Conservation (phyloP, 2,888 invertebrate species). For the Archips xylosteana region DNA sequence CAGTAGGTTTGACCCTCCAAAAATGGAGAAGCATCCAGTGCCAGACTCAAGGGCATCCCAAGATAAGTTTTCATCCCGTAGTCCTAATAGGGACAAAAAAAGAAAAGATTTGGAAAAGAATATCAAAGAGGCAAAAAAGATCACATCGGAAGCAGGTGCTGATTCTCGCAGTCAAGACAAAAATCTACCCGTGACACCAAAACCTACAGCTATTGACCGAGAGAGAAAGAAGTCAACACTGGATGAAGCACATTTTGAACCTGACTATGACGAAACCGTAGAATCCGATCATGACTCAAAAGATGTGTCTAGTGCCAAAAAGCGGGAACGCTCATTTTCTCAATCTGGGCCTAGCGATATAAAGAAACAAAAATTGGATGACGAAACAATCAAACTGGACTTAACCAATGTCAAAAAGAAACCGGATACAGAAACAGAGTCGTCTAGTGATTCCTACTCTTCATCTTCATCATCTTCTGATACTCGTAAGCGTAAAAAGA, state of each 20-base stretch:
- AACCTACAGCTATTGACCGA: slow-evolving; percentile 61
- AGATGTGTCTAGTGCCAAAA: slow-evolving; percentile 73
- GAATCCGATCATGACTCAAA: slow-evolving; percentile 88
- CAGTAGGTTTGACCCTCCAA: slow-evolving; percentile 58
- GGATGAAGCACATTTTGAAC: slow-evolving; percentile 91
- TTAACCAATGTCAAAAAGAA: slow-evolving; percentile 80
- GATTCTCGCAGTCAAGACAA: slow-evolving; percentile 53
- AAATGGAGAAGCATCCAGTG: slow-evolving; percentile 62
- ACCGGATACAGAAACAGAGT: slow-evolving; percentile 76
- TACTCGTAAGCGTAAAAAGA: slow-evolving; percentile 86
- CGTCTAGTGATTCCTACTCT: slow-evolving; percentile 77
- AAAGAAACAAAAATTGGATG: slow-evolving; percentile 70
- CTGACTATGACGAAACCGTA: slow-evolving; percentile 88
- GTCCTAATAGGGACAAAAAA: slow-evolving; percentile 57
- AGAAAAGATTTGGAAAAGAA: slow-evolving; percentile 63
- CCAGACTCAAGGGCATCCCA: slow-evolving; percentile 59
- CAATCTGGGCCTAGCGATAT: slow-evolving; percentile 58
- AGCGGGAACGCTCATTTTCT: slow-evolving; percentile 70
- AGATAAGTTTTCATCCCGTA: slow-evolving; percentile 60
- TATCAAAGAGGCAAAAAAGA: slow-evolving; percentile 58
- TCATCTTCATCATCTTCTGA: slow-evolving; percentile 82
- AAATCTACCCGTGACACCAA: slow-evolving; percentile 52
- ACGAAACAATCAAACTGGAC: slow-evolving; percentile 80
- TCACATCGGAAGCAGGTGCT: slow-evolving; percentile 38
- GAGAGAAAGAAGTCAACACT: slow-evolving; percentile 88